Base-by-base conservation (phyloP, 2,888 invertebrate species). In the Ornithoptera alexandrae region DNA sequence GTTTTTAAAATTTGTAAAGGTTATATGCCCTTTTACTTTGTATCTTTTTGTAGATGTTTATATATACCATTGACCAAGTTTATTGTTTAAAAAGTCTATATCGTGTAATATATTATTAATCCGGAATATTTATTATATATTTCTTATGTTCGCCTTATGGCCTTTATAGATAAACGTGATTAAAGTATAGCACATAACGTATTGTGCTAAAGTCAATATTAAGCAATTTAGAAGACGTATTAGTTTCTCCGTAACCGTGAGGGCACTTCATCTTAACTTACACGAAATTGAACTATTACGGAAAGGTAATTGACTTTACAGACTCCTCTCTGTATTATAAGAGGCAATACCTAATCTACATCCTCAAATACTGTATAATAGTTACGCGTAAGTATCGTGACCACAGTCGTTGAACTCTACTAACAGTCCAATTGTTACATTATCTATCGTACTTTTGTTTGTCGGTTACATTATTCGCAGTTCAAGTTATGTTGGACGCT, bases 311-410 rank as follows among this genome's bases (percentile, higher is more conserved):
- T 89, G 86, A 86, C 86, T 89, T 88, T 84, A 79, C 75, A 74
- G 74, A 79, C 79, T 82, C 82, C 81, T 80, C 81, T 81, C 75
- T 73, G 76, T 82, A 80, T 77, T 82, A 83, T 83, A 85, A 84
- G 86, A 85, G 85, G 84, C 84, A 84, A 89, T 84, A 86, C 83
- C 86, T 90, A 89, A 92, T 91, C 89, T 91, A 86, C 90, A 89
- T 91, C 86, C 80, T 85, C 85, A 86, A 90, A 85, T 88, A 87
- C 80, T 82, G 79, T 81, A 79, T 84, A 84, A 85, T 85, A 84
- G 81, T 80, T 77, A 81, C 80, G 84, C 79, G 79, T 75, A 80
- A 75, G 71, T 74, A 72, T 78, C 77, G 71, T 78, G 74, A 76
- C 90, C 83, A 83, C 72, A 62, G 75, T 72, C 63, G 39, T 70